These are phyloP conservation scores for Callipepla squamata DNA, from an alignment of 2,113 vertebrate genomes.

Conservation along the genomic window DNA sequence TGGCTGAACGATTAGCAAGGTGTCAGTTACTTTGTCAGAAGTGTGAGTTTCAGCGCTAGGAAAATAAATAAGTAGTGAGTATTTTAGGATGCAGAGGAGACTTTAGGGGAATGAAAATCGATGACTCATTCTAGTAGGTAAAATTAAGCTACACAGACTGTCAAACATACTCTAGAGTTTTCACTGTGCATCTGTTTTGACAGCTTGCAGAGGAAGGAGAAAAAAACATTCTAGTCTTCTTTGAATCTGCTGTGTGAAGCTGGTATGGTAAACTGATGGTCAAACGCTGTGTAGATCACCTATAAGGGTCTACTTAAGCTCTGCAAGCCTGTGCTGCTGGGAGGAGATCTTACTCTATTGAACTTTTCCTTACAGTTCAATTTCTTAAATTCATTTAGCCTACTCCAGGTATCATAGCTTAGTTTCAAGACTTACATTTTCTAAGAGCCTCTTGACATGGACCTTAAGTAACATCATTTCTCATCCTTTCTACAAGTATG, in stretches of 20 bases:
- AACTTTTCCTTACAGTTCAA: not conserved
- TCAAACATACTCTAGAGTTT: not conserved
- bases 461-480: not conserved
- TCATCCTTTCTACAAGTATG: not conserved
- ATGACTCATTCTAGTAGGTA: not conserved
- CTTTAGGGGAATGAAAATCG: not conserved
- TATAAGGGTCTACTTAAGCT: not conserved
- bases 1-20: not conserved
- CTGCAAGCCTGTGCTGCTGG: not conserved
- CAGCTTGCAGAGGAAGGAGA: not conserved
- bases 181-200: not conserved
- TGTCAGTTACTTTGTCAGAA: not conserved
- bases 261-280: not conserved
- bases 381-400: not conserved
- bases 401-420: not conserved
- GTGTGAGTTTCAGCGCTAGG: not conserved
- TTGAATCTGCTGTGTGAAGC: not conserved
- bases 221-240: not conserved
- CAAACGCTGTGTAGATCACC: not conserved
- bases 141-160: not conserved
- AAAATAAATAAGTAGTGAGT: not conserved
- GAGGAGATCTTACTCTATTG: not conserved
- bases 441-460: not conserved
- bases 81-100: not conserved
- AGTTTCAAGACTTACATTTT: not conserved